A percentile compares a stretch with the other conserved stretches of the same genome.
These are phyloP conservation scores for Penaeus indicus DNA, from an alignment of 1,140 invertebrate genomes.

Conservation along the genomic window DNA sequence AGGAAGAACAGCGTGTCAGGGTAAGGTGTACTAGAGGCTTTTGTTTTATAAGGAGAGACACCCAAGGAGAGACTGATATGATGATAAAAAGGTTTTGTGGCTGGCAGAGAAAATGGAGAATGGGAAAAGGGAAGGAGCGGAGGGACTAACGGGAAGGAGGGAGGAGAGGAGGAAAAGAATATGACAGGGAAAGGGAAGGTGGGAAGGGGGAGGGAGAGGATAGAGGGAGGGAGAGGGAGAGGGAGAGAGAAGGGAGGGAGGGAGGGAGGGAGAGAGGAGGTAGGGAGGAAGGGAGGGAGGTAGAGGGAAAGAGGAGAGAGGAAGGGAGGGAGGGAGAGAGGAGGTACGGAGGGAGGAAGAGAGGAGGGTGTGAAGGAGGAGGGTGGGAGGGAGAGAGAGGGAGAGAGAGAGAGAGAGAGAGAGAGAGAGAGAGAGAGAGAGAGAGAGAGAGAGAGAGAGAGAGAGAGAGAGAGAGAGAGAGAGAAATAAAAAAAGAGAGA, in stretches of 20 bases:
- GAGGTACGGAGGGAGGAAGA: neutral
- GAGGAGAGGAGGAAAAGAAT: neutral
- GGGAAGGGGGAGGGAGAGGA: neutral
- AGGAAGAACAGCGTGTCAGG: neutral
- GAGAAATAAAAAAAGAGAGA: neutral
- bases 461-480: neutral
- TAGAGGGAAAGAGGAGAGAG: neutral
- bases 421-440: neutral
- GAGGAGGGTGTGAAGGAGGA: too few relatives aligned
- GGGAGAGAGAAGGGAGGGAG: too few relatives aligned
- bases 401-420: neutral
- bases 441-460: neutral
- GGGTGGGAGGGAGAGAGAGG: neutral
- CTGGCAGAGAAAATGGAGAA: too few relatives aligned
- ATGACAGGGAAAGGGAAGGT: too few relatives aligned
- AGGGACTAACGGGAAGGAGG: neutral
- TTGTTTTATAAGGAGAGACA: neutral
- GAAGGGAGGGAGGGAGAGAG: neutral
- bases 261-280: too few relatives aligned
- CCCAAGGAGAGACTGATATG: too few relatives aligned
- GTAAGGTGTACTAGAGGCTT: neutral
- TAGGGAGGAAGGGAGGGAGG: too few relatives aligned
- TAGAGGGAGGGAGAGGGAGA: neutral
- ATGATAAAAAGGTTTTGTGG: conserved; percentile 6
- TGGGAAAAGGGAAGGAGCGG: neutral